A percentile compares a stretch with the other conserved stretches of the same genome.
These are phyloP conservation scores for Drosophila gaucha DNA, from an alignment of 2,888 invertebrate genomes.

Conservation along the genomic window DNA sequence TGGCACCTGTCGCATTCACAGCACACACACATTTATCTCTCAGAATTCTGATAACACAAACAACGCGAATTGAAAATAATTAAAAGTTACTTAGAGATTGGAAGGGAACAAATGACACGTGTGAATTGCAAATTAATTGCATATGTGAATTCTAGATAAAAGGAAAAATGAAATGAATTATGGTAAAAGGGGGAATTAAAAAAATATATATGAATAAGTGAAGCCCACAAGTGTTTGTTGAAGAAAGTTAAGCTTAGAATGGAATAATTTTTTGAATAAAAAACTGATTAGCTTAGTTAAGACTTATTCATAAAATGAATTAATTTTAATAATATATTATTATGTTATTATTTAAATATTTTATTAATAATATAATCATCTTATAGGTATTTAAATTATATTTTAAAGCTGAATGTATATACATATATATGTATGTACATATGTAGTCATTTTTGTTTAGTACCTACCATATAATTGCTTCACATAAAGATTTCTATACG, in stretches of 20 bases:
- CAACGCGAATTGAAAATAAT: slow-evolving; percentile 44
- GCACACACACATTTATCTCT: slow-evolving; percentile 9
- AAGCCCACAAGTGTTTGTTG: background rate
- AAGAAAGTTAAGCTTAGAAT: background rate
- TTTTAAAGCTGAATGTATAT: no score
- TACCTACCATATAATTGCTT: no score
- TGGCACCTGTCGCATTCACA: slow-evolving; percentile 35
- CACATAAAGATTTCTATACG: no score
- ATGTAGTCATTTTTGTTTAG: no score
- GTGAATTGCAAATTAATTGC: slow-evolving; percentile 36
- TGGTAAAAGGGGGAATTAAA: background rate
- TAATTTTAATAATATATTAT: no score
- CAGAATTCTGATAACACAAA: slow-evolving; percentile 44
- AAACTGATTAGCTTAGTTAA: no score
- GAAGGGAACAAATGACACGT: background rate
- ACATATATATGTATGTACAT: no score
- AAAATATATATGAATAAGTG: background rate
- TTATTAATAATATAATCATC: no score
- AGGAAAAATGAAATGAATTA: background rate
- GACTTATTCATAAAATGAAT: no score
- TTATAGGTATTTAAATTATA: no score
- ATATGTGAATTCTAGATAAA: slow-evolving; percentile 1
- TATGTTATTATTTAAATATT: no score
- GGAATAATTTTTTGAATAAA: background rate
- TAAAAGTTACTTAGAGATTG: slow-evolving; percentile 54